Evolutionary conservation across 1,140 invertebrate genomes (phyloP).

Genomic region (Drosophila quadrilineata): DNA sequence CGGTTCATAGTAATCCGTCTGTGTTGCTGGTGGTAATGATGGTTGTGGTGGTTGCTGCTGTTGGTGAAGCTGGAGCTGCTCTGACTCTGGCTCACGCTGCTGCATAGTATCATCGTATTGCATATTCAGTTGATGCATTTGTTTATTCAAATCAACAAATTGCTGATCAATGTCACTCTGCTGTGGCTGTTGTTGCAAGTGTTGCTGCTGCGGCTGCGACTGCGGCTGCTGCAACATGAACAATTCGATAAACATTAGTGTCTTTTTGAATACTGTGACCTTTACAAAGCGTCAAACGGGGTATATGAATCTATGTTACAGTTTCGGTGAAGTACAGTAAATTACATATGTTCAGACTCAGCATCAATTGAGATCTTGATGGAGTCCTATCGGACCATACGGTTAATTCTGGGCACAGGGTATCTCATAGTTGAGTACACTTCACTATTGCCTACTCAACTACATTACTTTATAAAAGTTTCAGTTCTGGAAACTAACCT

Average conservation of each 20-base stretch:
- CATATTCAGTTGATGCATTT: slow-evolving; percentile 74
- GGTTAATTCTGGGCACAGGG: too few species aligned
- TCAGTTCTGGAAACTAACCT: slow-evolving; percentile 23
- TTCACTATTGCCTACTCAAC: background rate
- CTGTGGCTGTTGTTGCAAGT: slow-evolving; percentile 39
- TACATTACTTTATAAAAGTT: background rate
- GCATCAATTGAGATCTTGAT: too few species aligned
- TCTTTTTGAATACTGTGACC: too few species aligned
- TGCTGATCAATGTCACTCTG: slow-evolving; percentile 72
- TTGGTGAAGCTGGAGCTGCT: slow-evolving; percentile 2
- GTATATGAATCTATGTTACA: too few species aligned
- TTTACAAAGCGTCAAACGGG: too few species aligned
- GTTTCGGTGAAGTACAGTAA: too few species aligned
- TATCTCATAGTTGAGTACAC: too few species aligned
- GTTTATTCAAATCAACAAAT: slow-evolving; percentile 77
- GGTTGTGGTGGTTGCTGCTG: background rate
- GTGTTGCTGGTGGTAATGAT: background rate
- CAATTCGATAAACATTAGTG: too few species aligned
- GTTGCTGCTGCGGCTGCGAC: slow-evolving; percentile 11
- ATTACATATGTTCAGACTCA: too few species aligned
- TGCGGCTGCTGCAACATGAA: slow-evolving; percentile 17
- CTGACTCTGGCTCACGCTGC: slow-evolving; percentile 16
- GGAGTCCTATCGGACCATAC: too few species aligned
- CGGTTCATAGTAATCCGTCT: slow-evolving; percentile 54
- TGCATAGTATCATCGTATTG: slow-evolving; percentile 61